phyloP scores from a whole-genome alignment of 2,113 vertebrate genomes.

The Drymodes brunneopygia region DNA sequence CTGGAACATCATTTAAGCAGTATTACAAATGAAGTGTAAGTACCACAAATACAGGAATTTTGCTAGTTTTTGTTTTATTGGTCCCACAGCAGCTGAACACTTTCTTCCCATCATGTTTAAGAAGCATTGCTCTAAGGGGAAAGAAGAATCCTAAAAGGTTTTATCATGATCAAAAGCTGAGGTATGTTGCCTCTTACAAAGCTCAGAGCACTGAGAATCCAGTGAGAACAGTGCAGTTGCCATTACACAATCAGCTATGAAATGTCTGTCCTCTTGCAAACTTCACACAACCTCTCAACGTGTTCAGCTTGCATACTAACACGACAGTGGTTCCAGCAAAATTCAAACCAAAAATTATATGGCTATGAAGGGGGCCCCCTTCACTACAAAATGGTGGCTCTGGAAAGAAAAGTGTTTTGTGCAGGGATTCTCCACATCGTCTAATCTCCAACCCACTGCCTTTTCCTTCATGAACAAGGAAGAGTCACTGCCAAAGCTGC shows the following conservation, averaged over 20 bases:
- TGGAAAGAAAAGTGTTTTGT: neutral
- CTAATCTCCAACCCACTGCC: neutral
- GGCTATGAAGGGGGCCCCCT: neutral
- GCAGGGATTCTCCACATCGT: neutral
- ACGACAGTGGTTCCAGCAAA: accelerated
- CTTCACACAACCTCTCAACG: neutral
- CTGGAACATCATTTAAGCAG: neutral
- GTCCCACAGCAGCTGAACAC: neutral
- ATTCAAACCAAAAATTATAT: neutral
- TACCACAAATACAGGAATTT: neutral
- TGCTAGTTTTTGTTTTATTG: neutral
- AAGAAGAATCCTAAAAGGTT: neutral
- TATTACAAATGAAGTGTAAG: neutral
- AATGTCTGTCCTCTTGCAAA: neutral
- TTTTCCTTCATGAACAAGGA: neutral
- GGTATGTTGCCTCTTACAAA: neutral
- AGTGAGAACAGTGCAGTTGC: neutral
- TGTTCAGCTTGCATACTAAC: neutral
- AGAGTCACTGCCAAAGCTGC: neutral
- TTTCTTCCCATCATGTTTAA: neutral
- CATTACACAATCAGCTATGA: neutral
- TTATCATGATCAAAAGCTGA: neutral
- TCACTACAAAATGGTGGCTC: neutral
- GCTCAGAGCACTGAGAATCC: neutral
- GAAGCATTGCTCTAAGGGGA: neutral